Percentiles rank a stretch among this genome's conserved stretches.
These are phyloP conservation scores for Gambusia affinis DNA, from an alignment of 2,113 vertebrate species.

Conservation along the genomic window DNA sequence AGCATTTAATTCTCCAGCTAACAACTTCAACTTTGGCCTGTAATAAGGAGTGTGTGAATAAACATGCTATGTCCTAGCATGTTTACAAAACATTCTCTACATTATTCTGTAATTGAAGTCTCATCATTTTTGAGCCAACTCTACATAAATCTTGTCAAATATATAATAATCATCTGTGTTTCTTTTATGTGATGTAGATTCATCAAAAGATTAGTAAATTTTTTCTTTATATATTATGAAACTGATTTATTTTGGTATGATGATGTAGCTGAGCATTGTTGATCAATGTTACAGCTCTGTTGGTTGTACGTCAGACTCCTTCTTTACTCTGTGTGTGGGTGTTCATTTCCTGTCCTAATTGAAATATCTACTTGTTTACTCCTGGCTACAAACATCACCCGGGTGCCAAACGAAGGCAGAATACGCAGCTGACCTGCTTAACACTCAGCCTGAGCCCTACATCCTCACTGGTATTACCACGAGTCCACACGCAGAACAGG, in stretches of 20 bases:
- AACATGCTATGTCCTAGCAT: background rate
- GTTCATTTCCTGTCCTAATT: slow-evolving; percentile 11
- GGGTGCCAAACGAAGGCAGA: slow-evolving; percentile 23
- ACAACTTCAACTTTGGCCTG: no score
- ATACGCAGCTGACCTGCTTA: slow-evolving; percentile 50
- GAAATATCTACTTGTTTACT: slow-evolving; percentile 17
- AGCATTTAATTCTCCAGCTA: no score
- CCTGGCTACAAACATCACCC: slow-evolving; percentile 7
- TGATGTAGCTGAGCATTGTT: background rate
- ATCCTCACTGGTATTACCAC: slow-evolving; percentile 52
- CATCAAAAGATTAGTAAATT: background rate
- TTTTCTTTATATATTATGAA: background rate
- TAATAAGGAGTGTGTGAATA: no score
- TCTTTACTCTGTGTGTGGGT: accelerated
- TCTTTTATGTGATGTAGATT: no score
- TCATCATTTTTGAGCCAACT: background rate
- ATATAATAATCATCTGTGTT: no score
- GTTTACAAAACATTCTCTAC: no score
- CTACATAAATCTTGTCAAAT: background rate
- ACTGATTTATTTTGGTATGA: background rate
- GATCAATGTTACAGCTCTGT: background rate
- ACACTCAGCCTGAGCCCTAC: slow-evolving; percentile 44
- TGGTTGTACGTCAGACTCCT: background rate
- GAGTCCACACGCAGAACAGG: background rate
- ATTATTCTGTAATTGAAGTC: no score